Percentiles rank a stretch among this genome's conserved stretches.
These are phyloP conservation scores for Cephus rjabovi DNA, from an alignment of 2,888 invertebrate genomes.

Conservation along the genomic window DNA sequence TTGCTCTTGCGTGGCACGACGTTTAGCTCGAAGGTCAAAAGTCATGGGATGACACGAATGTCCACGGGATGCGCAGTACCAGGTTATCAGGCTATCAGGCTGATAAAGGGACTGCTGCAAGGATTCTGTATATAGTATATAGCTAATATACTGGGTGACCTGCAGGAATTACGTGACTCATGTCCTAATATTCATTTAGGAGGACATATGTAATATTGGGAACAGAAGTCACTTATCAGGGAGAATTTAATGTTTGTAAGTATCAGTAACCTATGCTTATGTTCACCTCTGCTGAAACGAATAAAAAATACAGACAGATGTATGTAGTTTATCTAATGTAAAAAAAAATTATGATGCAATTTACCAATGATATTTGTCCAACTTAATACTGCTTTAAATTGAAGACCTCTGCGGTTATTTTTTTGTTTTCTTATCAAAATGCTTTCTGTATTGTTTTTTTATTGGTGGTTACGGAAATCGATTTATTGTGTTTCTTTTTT, in stretches of 20 bases:
- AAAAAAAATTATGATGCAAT: too few species aligned
- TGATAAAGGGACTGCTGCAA: neutral
- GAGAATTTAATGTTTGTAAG: slow-evolving; percentile 62
- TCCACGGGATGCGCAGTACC: neutral
- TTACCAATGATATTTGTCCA: too few species aligned
- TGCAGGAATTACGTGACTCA: too few species aligned
- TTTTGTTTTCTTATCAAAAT: too few species aligned
- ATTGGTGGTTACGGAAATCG: neutral
- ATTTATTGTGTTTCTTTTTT: neutral
- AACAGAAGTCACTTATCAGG: slow-evolving; percentile 55
- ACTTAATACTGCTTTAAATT: too few species aligned
- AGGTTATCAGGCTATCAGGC: neutral
- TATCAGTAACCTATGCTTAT: slow-evolving; percentile 40
- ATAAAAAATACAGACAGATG: neutral
- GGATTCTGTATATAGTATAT: neutral
- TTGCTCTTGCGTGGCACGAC: neutral
- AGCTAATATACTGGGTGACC: neutral
- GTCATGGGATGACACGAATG: neutral
- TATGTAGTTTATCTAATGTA: too few species aligned
- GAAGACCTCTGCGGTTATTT: too few species aligned
- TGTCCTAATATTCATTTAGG: neutral
- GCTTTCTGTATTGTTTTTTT: too few species aligned
- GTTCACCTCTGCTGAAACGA: neutral
- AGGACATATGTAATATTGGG: neutral
- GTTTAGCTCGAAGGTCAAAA: neutral